A percentile compares a stretch with the other conserved stretches of the same genome.
Conservation (phyloP, 2,888 invertebrate genomes). For the Drosophila quinaria region DNA sequence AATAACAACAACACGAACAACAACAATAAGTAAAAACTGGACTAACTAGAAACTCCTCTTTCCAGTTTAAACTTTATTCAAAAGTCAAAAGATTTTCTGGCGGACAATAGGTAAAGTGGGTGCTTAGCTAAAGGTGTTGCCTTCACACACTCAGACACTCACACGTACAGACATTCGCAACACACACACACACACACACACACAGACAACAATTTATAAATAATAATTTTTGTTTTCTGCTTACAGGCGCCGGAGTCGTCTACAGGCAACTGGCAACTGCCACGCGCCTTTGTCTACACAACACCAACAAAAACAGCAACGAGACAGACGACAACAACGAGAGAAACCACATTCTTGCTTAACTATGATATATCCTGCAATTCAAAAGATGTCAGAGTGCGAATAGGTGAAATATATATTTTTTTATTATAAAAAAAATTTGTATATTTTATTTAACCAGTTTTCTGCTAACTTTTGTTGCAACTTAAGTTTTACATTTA, state of each 20-base stretch:
- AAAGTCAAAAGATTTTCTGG: conserved; percentile 58
- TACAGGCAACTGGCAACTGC: conserved; percentile 55
- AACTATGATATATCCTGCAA: not conserved
- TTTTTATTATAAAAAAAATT: too few relatives aligned
- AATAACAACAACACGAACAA: conserved; percentile 18
- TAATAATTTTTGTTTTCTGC: conserved; percentile 73
- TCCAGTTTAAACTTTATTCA: conserved; percentile 37
- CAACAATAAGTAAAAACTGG: conserved; percentile 29
- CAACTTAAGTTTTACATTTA: too few relatives aligned
- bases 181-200: conserved; percentile 20
- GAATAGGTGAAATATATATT: too few relatives aligned
- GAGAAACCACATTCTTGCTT: not conserved
- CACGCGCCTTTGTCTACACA: conserved; percentile 59
- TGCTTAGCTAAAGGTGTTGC: conserved; percentile 48
- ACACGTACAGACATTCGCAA: conserved; percentile 18
- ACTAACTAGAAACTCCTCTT: conserved; percentile 16
- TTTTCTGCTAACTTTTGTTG: too few relatives aligned
- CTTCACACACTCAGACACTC: conserved; percentile 23
- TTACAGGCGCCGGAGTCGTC: conserved; percentile 61
- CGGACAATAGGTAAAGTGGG: conserved; percentile 35
- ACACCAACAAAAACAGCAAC: conserved; percentile 10
- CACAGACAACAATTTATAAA: conserved; percentile 69
- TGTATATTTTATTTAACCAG: too few relatives aligned
- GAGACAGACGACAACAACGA: not conserved
- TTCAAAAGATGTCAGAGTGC: not conserved